Base-by-base conservation (phyloP, 2,888 invertebrate species). In the Melangyna quadrimaculata region DNA sequence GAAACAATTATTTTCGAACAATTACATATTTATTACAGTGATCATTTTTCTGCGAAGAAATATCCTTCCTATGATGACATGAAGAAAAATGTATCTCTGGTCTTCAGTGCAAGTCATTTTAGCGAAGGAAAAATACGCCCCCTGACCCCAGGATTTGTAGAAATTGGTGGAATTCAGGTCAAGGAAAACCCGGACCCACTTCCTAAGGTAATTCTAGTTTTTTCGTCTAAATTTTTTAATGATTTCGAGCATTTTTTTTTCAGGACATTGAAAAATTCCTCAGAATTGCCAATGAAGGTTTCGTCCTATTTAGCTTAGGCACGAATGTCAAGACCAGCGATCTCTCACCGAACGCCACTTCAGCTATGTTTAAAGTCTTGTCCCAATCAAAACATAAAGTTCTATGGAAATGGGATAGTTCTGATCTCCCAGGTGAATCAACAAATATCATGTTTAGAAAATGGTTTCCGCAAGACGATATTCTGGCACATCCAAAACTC, bases 381-480 rank as follows among this genome's bases (percentile, higher is more conserved):
- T 90, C 92, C 6, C 93, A 92, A 81, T 86, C 94, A 2, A 94
- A 94, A 87, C 93, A 94, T 69, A 94, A 92, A 12, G 93, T 95
- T 1, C 83, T 95, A 4, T 95, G 94, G 94, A 95, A 95, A 91
- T 95, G 94, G 94, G 80, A 78, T n/a, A 93, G 94, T 1, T 93
- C 93, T 14, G 88, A 40, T 9, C 24, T 94, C n/a, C 92, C 93
- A 1, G 93, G 93, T 27, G 93, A 93, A 88, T 93, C 95, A 0
- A 88, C 92, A 0, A 95, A 95, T 89, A 92, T 96, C 0, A 91
- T 93, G 67, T 91, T 94, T 6, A 91, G 92, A 43, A 94, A 94
- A 83, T 96, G 95, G 95, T 89, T 95, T 17, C 95, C 95, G 0
- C 95, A 96, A 89, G 93, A 93, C 63, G 94, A 94, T 87, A 93